A percentile compares a stretch with the other conserved stretches of the same genome.
Conservation (phyloP, 1,140 invertebrate species). For the Scaptomyza montana region DNA sequence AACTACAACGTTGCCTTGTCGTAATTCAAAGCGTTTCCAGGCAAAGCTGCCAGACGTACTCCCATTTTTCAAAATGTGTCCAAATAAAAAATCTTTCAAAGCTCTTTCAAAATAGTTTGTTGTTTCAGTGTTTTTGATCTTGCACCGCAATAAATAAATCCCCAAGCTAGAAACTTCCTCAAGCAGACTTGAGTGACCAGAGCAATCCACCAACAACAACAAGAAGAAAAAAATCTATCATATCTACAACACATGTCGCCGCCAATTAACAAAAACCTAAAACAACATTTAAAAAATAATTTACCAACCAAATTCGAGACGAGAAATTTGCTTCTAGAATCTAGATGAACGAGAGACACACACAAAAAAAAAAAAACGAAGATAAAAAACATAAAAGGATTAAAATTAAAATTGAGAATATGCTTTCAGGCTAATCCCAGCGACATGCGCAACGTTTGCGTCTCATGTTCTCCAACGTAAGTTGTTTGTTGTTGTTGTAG, state of each 20-base stretch:
- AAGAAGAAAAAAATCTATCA: constrained; percentile 22
- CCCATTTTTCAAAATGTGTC: constrained; percentile 40
- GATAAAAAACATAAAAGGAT: constrained; percentile 63
- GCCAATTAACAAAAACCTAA: constrained; percentile 77
- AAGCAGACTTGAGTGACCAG: constrained; percentile 65
- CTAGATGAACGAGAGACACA: constrained; percentile 28
- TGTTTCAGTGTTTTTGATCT: constrained; percentile 65
- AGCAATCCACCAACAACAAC: constrained; percentile 5
- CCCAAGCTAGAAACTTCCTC: constrained; percentile 71
- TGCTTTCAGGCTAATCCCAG: constrained; percentile 79
- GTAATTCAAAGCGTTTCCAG: constrained; percentile 35
- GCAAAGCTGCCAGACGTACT: constrained; percentile 38
- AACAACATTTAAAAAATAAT: constrained; percentile 74
- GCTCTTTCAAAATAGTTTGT: constrained; percentile 17
- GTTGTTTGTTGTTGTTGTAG: constrained; percentile 30
- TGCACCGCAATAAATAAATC: constrained; percentile 63
- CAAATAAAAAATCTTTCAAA: constrained; percentile 14
- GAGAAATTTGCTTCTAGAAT: constrained; percentile 35
- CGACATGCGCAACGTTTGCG: constrained; percentile 71
- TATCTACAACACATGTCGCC: constrained; percentile 77
- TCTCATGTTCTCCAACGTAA: constrained; percentile 61
- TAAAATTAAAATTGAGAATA: constrained; percentile 77
- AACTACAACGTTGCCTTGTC: constrained; percentile 21
- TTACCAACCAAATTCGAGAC: constrained; percentile 52
- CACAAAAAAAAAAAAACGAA: constrained; percentile 10